Evolutionary conservation across 2,113 vertebrate genomes (phyloP).

Genomic region (Macroglossus sobrinus): DNA sequence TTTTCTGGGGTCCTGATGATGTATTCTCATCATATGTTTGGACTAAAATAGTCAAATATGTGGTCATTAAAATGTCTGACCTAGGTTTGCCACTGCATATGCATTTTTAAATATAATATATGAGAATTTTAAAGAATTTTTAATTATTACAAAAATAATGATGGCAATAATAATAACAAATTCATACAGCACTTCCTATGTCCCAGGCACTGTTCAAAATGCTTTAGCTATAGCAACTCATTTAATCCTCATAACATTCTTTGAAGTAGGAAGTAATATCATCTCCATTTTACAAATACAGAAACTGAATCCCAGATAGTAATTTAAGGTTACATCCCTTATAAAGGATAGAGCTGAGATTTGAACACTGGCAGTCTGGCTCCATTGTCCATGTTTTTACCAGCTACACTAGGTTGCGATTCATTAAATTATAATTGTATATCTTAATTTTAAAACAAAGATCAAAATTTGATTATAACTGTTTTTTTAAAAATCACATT

Average conservation of each 20-base stretch:
- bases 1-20: neutral
- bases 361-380: neutral
- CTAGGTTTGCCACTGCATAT: neutral
- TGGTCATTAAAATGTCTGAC: neutral
- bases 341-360: too few species aligned
- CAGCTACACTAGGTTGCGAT: neutral
- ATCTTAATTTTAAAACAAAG: neutral
- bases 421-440: neutral
- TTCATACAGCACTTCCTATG: neutral
- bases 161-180: neutral
- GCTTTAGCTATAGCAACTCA: neutral
- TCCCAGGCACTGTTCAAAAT: neutral
- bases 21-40: neutral
- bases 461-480: neutral
- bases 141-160: neutral
- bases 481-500: neutral
- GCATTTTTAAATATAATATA: neutral
- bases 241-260: neutral
- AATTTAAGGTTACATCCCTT: neutral
- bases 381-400: neutral
- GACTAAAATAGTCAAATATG: neutral
- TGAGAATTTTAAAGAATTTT: neutral
- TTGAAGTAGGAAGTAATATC: neutral
- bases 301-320: neutral
- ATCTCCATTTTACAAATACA: neutral